Evolutionary conservation across 64 coral and sea anemone species (phyloP), one percentile per base, ranked within the genome.

Genomic region (Porites australiensis): DNA sequence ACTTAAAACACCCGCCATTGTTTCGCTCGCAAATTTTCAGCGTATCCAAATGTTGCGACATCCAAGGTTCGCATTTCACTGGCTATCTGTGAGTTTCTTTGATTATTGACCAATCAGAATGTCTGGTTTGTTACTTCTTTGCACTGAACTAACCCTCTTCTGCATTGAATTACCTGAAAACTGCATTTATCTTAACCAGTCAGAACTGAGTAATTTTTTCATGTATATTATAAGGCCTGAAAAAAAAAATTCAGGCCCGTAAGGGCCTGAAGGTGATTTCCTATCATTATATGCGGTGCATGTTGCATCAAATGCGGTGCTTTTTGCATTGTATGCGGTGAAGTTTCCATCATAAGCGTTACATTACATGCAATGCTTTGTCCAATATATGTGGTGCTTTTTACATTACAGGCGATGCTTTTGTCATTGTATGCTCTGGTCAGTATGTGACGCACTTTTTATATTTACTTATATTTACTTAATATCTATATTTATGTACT

Each of bases 21-120:
- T 71, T 71, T 71, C 13, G 19, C 19, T 71, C 44, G 19, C 18
- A 21, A 71, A 71, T 44, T 71, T 60, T 71, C n/a, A 71, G 68
- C 23, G 68, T 71, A 23, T 71, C 68, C 21, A 37, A 71, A 71
- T 23, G 22, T 71, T 37, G 68, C 20, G 68, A n/a, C 18, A 71
- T 16, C 5, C 68, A 71, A 27, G n/a, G 19, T 8, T 71, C 16
- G 22, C 68, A 23, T 71, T 71, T 71, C 7, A 71, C 44, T 71
- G 68, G 68, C 68, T 16, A 21, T 23, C 68, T 71, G 68, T 71
- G 68, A 71, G 68, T 71, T 23, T 23, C 68, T 71, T 71, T 71
- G 68, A 9, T 71, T 16, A 71, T 71, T 71, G n/a, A 23, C 68
- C 18, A 71, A 71, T 71, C 68, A 23, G 68, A 71, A 71, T 71